These are phyloP conservation scores for Callinectes sapidus DNA, from an alignment of 2,888 invertebrate genomes.

Conservation along the genomic window DNA sequence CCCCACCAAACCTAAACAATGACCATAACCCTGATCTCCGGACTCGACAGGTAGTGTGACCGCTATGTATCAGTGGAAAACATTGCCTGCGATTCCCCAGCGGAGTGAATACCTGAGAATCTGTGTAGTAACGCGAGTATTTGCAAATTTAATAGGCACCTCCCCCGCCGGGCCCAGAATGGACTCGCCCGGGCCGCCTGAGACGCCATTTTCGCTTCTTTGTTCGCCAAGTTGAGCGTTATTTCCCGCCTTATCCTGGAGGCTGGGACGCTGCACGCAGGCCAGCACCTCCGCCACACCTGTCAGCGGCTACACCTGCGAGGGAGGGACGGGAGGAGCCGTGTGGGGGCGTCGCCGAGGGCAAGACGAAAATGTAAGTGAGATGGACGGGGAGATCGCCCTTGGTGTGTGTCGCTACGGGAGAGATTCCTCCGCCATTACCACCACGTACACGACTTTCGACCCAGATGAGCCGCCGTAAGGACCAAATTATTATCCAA, in stretches of 20 bases:
- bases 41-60: background rate
- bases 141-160: background rate
- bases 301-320: slow-evolving; percentile 56
- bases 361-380: slow-evolving; percentile 71
- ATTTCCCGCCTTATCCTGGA: slow-evolving; percentile 63
- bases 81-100: background rate
- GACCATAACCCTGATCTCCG: slow-evolving; percentile 24
- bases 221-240: slow-evolving; percentile 70
- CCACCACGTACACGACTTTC: slow-evolving; percentile 68
- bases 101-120: background rate
- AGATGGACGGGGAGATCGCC: slow-evolving; percentile 69
- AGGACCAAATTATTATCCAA: slow-evolving; percentile 72
- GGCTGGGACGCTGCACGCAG: slow-evolving; percentile 39
- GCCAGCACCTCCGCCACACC: slow-evolving; percentile 53
- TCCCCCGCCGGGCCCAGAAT: slow-evolving; percentile 44
- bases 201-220: slow-evolving; percentile 73
- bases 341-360: slow-evolving; percentile 50
- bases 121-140: background rate
- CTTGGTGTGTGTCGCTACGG: slow-evolving; percentile 72
- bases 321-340: slow-evolving; percentile 47
- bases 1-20: background rate
- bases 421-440: slow-evolving; percentile 72
- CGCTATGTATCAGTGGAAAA: background rate
- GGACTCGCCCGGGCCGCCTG: slow-evolving; percentile 51
- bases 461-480: slow-evolving; percentile 67